Conservation (phyloP, 2,113 vertebrate species). For the Callipepla californica region DNA sequence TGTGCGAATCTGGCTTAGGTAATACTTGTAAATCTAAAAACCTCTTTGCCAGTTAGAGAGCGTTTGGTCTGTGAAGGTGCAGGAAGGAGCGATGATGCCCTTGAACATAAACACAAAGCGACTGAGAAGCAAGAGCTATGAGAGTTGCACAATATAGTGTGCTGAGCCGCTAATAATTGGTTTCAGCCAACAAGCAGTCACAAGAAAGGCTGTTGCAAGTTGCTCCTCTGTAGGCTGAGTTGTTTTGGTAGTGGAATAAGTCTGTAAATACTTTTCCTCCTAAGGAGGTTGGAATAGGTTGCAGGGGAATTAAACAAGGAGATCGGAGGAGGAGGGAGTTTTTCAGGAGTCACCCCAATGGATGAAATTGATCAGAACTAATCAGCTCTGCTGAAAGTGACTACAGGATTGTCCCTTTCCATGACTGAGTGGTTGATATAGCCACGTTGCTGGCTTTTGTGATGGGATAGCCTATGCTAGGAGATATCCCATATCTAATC, state of each 20-base stretch:
- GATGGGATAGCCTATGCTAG: not conserved
- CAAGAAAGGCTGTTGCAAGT: slow-evolving; percentile 25
- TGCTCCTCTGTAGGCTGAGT: not conserved
- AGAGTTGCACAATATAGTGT: not conserved
- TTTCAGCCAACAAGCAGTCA: slow-evolving; percentile 6
- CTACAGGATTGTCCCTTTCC: not conserved
- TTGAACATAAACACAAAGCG: slow-evolving; percentile 7
- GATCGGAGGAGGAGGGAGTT: not conserved
- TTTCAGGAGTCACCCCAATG: not conserved
- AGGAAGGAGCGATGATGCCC: not conserved
- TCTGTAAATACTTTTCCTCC: slow-evolving; percentile 16
- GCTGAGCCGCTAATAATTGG: not conserved
- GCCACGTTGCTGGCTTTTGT: not conserved
- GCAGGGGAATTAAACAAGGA: not conserved
- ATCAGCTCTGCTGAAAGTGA: not conserved
- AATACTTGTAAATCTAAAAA: not conserved
- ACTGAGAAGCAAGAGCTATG: not conserved
- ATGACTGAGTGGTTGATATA: not conserved
- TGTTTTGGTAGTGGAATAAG: slow-evolving; percentile 43
- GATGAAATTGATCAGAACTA: not conserved
- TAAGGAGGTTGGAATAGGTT: not conserved
- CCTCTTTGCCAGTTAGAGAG: not conserved
- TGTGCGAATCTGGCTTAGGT: not conserved
- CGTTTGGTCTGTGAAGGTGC: not conserved
- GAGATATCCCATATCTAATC: not conserved